Conservation (phyloP, 1,140 invertebrate species). For the Medauroidea extradentata region DNA sequence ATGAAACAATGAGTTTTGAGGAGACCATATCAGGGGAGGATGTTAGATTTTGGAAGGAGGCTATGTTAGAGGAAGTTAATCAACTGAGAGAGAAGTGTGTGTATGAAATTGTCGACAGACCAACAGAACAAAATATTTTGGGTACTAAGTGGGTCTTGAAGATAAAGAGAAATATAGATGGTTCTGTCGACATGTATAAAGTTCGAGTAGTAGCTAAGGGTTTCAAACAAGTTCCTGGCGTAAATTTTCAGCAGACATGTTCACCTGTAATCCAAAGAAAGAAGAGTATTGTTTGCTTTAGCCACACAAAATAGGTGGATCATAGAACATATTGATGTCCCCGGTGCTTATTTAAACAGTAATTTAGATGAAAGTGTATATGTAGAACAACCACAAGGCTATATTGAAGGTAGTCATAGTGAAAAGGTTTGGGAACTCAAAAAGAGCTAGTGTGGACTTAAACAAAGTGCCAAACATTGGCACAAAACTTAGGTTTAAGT, state of each 20-base stretch:
- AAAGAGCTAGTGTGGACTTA: constrained; percentile 22
- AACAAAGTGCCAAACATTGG: constrained; percentile 10
- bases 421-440: constrained; percentile 19
- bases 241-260: constrained; percentile 35
- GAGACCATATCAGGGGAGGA: constrained; percentile 29
- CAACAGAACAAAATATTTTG: constrained; percentile 28
- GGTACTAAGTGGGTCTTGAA: constrained; percentile 38
- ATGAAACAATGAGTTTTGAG: constrained; percentile 22
- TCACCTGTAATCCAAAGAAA: constrained; percentile 25
- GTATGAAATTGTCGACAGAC: constrained; percentile 30
- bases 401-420: constrained; percentile 7
- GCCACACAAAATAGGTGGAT: constrained; percentile 15
- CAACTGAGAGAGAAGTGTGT: constrained; percentile 33
- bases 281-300: constrained; percentile 21
- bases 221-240: constrained; percentile 26
- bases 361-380: constrained; percentile 32
- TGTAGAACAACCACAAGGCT: constrained; percentile 26
- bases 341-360: constrained; percentile 33
- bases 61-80: constrained; percentile 35
- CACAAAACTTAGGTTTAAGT: no score
- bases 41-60: constrained; percentile 32
- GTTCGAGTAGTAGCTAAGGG: constrained; percentile 33
- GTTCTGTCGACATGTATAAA: constrained; percentile 26
- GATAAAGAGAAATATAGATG: constrained; percentile 26
- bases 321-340: constrained; percentile 30